phyloP scores from a whole-genome alignment of 2,797 vertebrate genomes.

The Melanotaenia parkinsoni region DNA sequence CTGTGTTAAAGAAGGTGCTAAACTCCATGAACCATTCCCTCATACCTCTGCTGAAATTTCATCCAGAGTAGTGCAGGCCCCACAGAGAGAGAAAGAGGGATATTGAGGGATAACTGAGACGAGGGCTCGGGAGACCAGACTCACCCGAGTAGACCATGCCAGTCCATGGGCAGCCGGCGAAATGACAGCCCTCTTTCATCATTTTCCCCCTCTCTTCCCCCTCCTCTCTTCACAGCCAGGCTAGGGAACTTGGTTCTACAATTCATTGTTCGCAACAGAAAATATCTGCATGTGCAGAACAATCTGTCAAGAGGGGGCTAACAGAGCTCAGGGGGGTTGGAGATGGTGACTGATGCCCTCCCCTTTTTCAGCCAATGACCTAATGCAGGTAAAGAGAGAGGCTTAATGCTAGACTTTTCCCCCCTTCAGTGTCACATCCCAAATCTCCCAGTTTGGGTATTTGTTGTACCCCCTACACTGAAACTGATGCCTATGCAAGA shows the following conservation, averaged over 20 bases:
- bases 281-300: conserved; percentile 46
- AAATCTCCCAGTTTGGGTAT: conserved; percentile 54
- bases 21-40: conserved; percentile 82
- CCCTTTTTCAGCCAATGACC: conserved; percentile 57
- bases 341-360: conserved; percentile 44
- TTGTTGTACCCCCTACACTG: conserved; percentile 69
- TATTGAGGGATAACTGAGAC: conserved; percentile 70
- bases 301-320: conserved; percentile 43
- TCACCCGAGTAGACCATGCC: conserved; percentile 70
- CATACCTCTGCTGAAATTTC: conserved; percentile 83
- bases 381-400: conserved; percentile 67
- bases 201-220: conserved; percentile 21
- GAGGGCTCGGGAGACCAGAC: conserved; percentile 68
- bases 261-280: conserved; percentile 54
- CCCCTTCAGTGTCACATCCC: conserved; percentile 51
- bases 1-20: conserved; percentile 81
- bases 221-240: conserved; percentile 17
- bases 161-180: conserved; percentile 72
- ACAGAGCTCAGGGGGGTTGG: conserved; percentile 20
- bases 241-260: conserved; percentile 28
- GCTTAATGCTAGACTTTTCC: conserved; percentile 23
- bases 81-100: conserved; percentile 78
- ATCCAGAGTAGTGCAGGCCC: conserved; percentile 76
- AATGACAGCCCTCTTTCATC: conserved; percentile 70
- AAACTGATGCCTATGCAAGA: conserved; percentile 49